phyloP scores from a whole-genome alignment of 2,113 vertebrate genomes.

The Hyperopisus bebe region DNA sequence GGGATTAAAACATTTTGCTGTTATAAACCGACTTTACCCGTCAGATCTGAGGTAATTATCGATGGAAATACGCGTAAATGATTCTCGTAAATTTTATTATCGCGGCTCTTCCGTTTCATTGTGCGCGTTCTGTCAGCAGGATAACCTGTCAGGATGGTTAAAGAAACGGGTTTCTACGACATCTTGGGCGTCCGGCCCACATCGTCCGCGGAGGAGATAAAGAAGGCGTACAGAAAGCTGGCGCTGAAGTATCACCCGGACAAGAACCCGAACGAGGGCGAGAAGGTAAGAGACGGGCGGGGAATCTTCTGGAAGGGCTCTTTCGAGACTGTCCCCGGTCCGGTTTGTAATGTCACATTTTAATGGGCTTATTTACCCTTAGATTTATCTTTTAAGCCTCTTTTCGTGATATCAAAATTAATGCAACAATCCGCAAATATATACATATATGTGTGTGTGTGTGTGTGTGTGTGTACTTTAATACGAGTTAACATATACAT shows the following conservation, averaged over 20 bases:
- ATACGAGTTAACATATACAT: not conserved
- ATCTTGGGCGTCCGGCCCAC: slow-evolving; percentile 75
- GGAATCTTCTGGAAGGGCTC: not conserved
- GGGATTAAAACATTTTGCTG: not conserved
- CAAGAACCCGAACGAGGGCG: slow-evolving; percentile 87
- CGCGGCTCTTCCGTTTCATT: not conserved
- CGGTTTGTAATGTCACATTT: not conserved
- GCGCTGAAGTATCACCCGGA: slow-evolving; percentile 87
- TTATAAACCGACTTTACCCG: not conserved
- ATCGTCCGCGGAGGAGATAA: slow-evolving; percentile 75
- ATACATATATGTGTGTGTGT: no score
- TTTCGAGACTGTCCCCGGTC: not conserved
- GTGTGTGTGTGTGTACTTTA: no score
- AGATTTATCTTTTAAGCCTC: not conserved
- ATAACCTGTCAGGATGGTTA: slow-evolving; percentile 67
- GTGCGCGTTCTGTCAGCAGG: slow-evolving; percentile 9
- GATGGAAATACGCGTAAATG: not conserved
- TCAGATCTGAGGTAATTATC: not conserved
- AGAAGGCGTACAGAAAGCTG: slow-evolving; percentile 84
- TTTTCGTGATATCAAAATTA: not conserved
- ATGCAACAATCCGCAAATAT: not conserved
- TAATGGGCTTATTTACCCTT: not conserved
- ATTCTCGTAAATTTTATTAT: not conserved
- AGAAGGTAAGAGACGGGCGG: slow-evolving; percentile 54
- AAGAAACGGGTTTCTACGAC: slow-evolving; percentile 86